A percentile compares a stretch with the other conserved stretches of the same genome.
Evolutionary conservation across 2,797 vertebrate species (phyloP).

Genomic region (Champsocephalus esox): DNA sequence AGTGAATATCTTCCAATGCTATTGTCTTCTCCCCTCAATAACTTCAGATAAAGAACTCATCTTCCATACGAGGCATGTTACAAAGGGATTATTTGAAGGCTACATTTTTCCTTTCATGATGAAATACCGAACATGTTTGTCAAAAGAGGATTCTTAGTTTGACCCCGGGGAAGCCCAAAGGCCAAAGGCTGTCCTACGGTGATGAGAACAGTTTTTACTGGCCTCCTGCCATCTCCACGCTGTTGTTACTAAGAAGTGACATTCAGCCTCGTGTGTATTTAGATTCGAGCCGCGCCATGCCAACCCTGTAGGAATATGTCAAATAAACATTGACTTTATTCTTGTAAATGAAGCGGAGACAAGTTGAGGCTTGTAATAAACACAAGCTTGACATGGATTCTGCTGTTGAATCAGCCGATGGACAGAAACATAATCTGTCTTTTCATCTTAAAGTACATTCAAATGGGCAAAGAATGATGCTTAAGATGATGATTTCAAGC

Average conservation of each 20-base stretch:
- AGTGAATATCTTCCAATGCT: background rate
- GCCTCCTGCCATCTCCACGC: conserved; percentile 32
- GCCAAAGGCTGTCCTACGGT: conserved; percentile 30
- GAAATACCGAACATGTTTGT: conserved; percentile 6
- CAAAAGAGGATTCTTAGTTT: conserved; percentile 12
- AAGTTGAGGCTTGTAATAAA: background rate
- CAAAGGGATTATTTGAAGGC: background rate
- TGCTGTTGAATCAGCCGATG: background rate
- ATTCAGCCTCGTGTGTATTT: conserved; percentile 20
- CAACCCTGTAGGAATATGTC: conserved; percentile 16
- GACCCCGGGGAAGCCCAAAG: conserved; percentile 24
- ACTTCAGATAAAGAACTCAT: background rate
- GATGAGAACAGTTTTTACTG: conserved; percentile 49
- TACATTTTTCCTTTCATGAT: background rate
- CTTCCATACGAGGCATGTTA: background rate
- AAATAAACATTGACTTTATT: conserved; percentile 26
- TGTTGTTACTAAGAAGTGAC: conserved; percentile 21
- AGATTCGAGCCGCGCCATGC: conserved; percentile 10
- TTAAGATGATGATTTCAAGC: too few species aligned
- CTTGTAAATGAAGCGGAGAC: background rate
- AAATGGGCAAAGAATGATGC: too few species aligned
- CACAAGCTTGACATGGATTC: background rate
- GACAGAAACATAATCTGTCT: too few species aligned
- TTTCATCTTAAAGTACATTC: too few species aligned
- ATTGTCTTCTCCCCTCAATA: background rate